Base-by-base conservation (phyloP, 2,888 invertebrate species). In the Napeogenes sylphis region DNA sequence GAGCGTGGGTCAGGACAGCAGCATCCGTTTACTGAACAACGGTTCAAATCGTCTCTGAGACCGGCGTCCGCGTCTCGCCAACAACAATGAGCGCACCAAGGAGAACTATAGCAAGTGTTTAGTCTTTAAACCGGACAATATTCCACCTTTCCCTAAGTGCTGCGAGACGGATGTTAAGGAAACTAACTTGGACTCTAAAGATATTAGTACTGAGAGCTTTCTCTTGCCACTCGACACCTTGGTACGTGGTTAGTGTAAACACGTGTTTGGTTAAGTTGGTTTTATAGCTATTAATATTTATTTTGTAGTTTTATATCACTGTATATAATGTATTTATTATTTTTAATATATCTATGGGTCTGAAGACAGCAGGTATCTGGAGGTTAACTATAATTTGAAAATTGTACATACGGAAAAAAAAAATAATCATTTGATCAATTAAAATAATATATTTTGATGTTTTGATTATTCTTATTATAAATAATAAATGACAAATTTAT, bases 31-130 rank as follows among this genome's bases (percentile, higher is more conserved):
- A 1, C 70, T 89, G 2, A 87, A 86, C 79, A 89, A 90, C 71
- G 90, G 90, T 2, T 79, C 89, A 56, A 90, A 90, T 64, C 42
- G 42, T 10, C 88, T 89, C 82, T 90, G 90, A 90, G 86, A 77
- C 70, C 77, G 83, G 83, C 71, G 68, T 71, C 79, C 75, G 71
- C 73, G 70, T 65, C 69, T 75, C 74, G 71, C 72, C 75, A 85
- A 85, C 75, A 84, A 86, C 71, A 76, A 75, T 58, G 82, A 80
- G 62, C 75, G 82, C 61, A 81, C 81, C 68, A 80, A 86, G 66
- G 79, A 81, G 71, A 85, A 87, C 76, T 86, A 84, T 71, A 86
- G 83, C 77, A 85, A 84, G 63, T 75, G 81, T 4, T 71, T 78
- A 55, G 68, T 77, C 10, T 79, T 78, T 70, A 83, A 80, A 68